Evolutionary conservation across 2,888 invertebrate species (phyloP).

Genomic region (Aphidius colemani): DNA sequence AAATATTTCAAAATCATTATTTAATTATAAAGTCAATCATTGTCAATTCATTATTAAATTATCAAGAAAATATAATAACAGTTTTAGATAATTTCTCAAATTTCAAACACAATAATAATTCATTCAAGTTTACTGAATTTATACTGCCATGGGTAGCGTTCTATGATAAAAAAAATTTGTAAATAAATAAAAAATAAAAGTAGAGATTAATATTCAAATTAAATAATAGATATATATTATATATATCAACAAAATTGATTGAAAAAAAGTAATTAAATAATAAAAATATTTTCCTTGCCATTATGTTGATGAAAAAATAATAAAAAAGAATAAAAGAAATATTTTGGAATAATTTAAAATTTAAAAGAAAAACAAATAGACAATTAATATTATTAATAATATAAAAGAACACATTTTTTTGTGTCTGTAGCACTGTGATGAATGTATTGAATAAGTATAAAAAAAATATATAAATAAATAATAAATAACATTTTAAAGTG

Average conservation of each 20-base stretch:
- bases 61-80: not conserved
- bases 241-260: slow-evolving; percentile 6
- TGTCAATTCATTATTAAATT: slow-evolving; percentile 19
- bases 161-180: slow-evolving; percentile 40
- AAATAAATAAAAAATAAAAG: slow-evolving; percentile 32
- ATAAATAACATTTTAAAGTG: slow-evolving; percentile 49
- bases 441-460: slow-evolving; percentile 51
- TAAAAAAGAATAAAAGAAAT: slow-evolving; percentile 30
- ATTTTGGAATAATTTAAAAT: slow-evolving; percentile 36
- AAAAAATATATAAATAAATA: slow-evolving; percentile 34
- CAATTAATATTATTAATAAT: slow-evolving; percentile 43
- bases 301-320: slow-evolving; percentile 26
- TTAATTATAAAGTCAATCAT: slow-evolving; percentile 23
- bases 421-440: slow-evolving; percentile 61
- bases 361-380: slow-evolving; percentile 41
- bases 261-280: not conserved
- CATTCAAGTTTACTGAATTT: slow-evolving; percentile 46
- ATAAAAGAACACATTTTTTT: slow-evolving; percentile 56
- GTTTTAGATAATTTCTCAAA: no score
- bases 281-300: slow-evolving; percentile 21
- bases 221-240: no score
- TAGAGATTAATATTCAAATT: slow-evolving; percentile 26
- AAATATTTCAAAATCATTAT: not conserved
- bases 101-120: not conserved
- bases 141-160: slow-evolving; percentile 56